A percentile compares a stretch with the other conserved stretches of the same genome.
Conservation (phyloP, 2,113 vertebrate species). For the Elephas maximus region DNA sequence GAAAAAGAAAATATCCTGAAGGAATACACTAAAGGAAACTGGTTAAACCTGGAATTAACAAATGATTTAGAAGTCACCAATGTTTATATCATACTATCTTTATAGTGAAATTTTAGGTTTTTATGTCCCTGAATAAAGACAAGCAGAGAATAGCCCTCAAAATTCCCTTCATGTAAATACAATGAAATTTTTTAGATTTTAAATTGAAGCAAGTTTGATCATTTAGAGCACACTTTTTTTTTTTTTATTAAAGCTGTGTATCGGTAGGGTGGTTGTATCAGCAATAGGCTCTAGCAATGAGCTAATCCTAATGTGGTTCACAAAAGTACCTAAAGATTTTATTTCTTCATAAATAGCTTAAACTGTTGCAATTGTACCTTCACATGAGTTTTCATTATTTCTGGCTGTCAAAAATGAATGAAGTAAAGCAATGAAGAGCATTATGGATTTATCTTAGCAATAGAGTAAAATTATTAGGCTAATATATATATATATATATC, state of each 20-base stretch:
- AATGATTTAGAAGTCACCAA: conserved; percentile 29
- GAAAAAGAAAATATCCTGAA: conserved; percentile 18
- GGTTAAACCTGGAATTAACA: conserved; percentile 44
- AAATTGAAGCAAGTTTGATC: neutral
- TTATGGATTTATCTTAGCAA: neutral
- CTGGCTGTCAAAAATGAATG: neutral
- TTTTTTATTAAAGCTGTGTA: neutral
- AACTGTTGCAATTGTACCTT: neutral
- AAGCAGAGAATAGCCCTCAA: neutral
- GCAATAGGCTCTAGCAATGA: neutral
- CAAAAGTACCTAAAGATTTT: neutral
- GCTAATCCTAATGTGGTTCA: neutral
- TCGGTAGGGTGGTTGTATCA: neutral
- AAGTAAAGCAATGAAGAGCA: neutral
- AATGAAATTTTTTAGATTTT: neutral
- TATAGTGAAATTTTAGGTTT: neutral
- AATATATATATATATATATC: neutral
- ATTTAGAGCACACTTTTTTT: neutral
- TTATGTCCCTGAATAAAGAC: conserved; percentile 19
- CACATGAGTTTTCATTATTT: neutral
- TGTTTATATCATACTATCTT: conserved; percentile 14
- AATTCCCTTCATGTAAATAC: neutral
- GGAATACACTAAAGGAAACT: neutral
- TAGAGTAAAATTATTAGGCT: neutral
- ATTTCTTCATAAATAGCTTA: neutral